Percentiles rank a stretch among this genome's conserved stretches.
Conservation (phyloP, 2,113 vertebrate genomes). For the Hemicordylus capensis region DNA sequence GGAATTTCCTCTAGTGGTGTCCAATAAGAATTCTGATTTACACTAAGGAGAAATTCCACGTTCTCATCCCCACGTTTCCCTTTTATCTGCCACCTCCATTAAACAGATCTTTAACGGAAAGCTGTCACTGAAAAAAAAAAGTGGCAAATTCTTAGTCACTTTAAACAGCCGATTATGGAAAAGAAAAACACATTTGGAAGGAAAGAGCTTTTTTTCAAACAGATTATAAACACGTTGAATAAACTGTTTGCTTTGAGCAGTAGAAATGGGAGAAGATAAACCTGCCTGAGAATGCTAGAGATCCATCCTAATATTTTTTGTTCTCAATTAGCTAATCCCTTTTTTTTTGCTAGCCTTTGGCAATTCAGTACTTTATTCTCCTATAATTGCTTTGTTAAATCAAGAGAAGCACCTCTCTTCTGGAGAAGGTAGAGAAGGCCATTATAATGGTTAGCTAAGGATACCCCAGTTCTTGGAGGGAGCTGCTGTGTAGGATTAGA, state of each 20-base stretch:
- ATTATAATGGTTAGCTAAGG: slow-evolving; percentile 29
- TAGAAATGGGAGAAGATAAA: neutral
- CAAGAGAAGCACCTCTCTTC: slow-evolving; percentile 61
- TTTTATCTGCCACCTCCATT: neutral
- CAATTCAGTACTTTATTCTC: slow-evolving; percentile 44
- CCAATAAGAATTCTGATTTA: neutral
- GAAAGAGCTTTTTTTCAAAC: neutral
- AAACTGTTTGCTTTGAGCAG: slow-evolving; percentile 8
- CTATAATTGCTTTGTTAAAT: slow-evolving; percentile 55
- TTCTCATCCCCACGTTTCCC: neutral
- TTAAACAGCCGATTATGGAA: neutral
- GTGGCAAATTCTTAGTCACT: neutral
- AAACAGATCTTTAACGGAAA: neutral
- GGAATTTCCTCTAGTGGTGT: neutral
- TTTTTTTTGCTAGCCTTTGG: slow-evolving; percentile 17
- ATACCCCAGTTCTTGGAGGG: slow-evolving; percentile 35
- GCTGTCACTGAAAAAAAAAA: neutral
- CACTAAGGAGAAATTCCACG: neutral
- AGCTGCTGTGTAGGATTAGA: slow-evolving; percentile 61
- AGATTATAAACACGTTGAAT: neutral
- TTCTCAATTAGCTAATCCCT: slow-evolving; percentile 50
- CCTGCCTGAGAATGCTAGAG: slow-evolving; percentile 15
- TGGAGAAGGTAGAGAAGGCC: slow-evolving; percentile 42
- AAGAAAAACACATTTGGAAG: neutral
- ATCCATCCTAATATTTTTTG: slow-evolving; percentile 29